Evolutionary conservation across 1,140 invertebrate genomes (phyloP), one percentile per base, ranked within the genome.

Genomic region (Drosophila punjabiensis): DNA sequence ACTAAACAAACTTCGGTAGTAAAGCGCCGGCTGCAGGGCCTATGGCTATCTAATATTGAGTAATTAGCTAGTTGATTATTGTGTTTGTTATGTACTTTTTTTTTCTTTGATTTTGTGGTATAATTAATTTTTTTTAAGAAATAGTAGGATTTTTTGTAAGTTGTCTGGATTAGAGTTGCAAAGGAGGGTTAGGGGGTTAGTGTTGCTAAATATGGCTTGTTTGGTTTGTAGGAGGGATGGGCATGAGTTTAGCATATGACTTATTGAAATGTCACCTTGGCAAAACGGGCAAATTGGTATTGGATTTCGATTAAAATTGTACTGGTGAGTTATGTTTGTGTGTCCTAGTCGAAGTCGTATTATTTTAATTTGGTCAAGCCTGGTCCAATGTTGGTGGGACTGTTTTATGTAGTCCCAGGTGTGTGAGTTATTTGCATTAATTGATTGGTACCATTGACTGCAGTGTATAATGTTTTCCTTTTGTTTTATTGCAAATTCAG

Each of bases 21-120:
- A 24, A 24, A 37, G 18, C 53, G 33, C 33, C 39, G 33, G 53
- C 11, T 37, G 33, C 18, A 39, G 32, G 33, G 53, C 53, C 53
- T 56, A 16, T 37, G 52, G 32, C 52, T 55, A 55, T 55, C 20
- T 41, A 58, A 41, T 58, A 58, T 59, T 59, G 37, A 11, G 24
- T 59, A 30, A 41, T 41, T 59, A 14, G 8, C 14, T 41, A 39
- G 37, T 30, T n/a, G n/a, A n/a, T n/a, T n/a, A n/a, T n/a, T n/a
- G n/a, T n/a, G n/a, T n/a, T 59, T 13, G 4, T 30, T 30, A 16
- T 59, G 18, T 45, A 45, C 9, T 20, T 58, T 6, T 58, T 13
- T n/a, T 28, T 58, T 35, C 41, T n/a, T 58, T 41, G n/a, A n/a
- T n/a, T n/a, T n/a, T 52, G 8, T 52, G 28, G 4, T 52, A n/a